Base-by-base conservation (phyloP, 2,888 invertebrate species). In the Chironomus tentans region DNA sequence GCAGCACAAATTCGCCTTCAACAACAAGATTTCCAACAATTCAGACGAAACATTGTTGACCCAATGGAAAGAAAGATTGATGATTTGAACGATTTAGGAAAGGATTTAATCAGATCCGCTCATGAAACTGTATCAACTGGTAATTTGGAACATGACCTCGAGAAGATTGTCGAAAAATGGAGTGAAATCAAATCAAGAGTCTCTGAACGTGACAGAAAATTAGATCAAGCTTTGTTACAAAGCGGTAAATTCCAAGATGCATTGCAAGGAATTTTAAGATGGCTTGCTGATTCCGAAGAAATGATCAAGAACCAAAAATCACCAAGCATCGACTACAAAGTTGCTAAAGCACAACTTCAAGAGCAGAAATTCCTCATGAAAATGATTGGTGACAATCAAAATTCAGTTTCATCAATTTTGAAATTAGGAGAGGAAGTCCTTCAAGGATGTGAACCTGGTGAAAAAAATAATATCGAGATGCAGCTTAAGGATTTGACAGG, bases 311-410 rank as follows among this genome's bases (percentile, higher is more conserved):
- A 97, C 84, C 98, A 98, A 85, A 96, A 97, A 83, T 91, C 97
- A 62, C 97, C 98, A 12, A 97, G 97, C 0, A 94, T 96, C 0
- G 98, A 99, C 82, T 97, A 95, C 84, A 97, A 98, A 86, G 98
- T 98, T 0, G 97, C 97, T 5, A 98, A 98, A 84, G 97, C 98
- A 0, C 98, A 99, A 82, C 83, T 98, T 6, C 98, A 98, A 84
- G 98, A 98, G 81, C 98, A 99, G 83, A 98, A 98, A 87, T 97
- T 98, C 90, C 86, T 98, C 77, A 95, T 95, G 85, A 98, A 97
- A 83, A 96, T 98, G 94, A 86, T 99, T 76, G 86, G 95, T 82
- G 98, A 99, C 84, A 90, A 98, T 75, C 94, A 96, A 82, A 92
- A 94, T 82, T 97, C 95, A 2, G 95, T 98, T 90, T 93, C 94